Percentiles rank a stretch among this genome's conserved stretches.
Conservation (phyloP, 1,140 invertebrate species). For the Euwallacea fornicatus region DNA sequence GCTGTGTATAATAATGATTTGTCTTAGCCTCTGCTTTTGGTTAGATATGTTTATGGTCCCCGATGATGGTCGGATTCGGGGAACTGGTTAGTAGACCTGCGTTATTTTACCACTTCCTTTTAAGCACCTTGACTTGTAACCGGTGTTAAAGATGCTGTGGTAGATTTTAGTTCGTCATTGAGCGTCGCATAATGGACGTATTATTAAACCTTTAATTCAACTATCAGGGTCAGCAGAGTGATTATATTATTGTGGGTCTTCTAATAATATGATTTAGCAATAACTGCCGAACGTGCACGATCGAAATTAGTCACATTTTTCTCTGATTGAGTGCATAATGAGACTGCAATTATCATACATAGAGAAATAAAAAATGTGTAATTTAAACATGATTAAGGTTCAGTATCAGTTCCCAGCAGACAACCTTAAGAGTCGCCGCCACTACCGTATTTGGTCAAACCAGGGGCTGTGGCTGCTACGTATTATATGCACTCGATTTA, state of each 20-base stretch:
- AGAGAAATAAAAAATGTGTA: not conserved
- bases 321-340: not conserved
- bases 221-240: no score
- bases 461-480: not conserved
- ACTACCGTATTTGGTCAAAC: slow-evolving; percentile 4
- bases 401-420: not conserved
- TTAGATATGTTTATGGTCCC: not conserved
- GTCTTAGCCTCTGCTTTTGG: not conserved
- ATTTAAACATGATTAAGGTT: not conserved
- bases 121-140: no score
- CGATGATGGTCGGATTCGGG: not conserved
- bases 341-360: not conserved
- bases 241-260: no score
- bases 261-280: no score
- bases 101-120: not conserved
- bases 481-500: not conserved
- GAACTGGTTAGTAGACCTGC: not conserved
- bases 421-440: slow-evolving; percentile 7
- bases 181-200: no score
- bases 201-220: no score
- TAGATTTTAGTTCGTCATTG: no score
- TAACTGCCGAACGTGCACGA: not conserved
- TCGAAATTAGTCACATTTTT: not conserved
- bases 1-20: not conserved
- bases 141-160: no score